Percentiles rank a stretch among this genome's conserved stretches.
Evolutionary conservation across 2,113 vertebrate genomes (phyloP).

Genomic region (Oreochromis aureus): DNA sequence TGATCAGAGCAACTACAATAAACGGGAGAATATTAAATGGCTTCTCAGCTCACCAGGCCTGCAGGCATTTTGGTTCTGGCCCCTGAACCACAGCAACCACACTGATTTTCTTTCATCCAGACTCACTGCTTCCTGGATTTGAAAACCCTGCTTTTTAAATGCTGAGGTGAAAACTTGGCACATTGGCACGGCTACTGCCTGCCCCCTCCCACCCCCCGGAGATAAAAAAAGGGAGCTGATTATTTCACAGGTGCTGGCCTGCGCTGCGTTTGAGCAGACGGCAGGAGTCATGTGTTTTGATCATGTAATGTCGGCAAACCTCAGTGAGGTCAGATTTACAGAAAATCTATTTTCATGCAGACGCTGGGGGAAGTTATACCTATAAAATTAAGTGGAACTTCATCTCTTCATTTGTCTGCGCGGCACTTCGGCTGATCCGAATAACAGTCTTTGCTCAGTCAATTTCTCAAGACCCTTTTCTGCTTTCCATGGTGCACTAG

Average conservation of each 20-base stretch:
- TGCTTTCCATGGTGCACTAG: slow-evolving; percentile 1
- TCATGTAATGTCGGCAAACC: slow-evolving; percentile 24
- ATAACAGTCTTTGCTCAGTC: slow-evolving; percentile 21
- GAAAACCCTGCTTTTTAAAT: slow-evolving; percentile 20
- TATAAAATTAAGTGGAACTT: slow-evolving; percentile 37
- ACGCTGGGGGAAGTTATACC: neutral
- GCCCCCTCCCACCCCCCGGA: slow-evolving; percentile 8
- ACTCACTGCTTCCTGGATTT: slow-evolving; percentile 25
- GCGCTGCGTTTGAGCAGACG: neutral
- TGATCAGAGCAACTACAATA: slow-evolving; percentile 58
- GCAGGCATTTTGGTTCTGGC: slow-evolving; percentile 36
- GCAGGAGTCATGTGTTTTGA: slow-evolving; percentile 36
- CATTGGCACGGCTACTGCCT: slow-evolving; percentile 21
- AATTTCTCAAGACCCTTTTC: slow-evolving; percentile 19
- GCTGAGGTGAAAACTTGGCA: slow-evolving; percentile 49
- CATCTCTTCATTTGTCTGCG: slow-evolving; percentile 35
- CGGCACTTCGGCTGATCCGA: neutral
- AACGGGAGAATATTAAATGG: slow-evolving; percentile 53
- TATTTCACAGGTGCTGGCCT: slow-evolving; percentile 40
- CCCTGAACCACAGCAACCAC: slow-evolving; percentile 53
- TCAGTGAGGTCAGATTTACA: slow-evolving; percentile 20
- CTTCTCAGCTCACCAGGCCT: slow-evolving; percentile 40
- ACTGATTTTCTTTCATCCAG: slow-evolving; percentile 28
- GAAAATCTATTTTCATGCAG: slow-evolving; percentile 48
- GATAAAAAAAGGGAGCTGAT: slow-evolving; percentile 24